Conservation (phyloP, 2,888 invertebrate genomes). For the Acanthoscelides obtectus region DNA sequence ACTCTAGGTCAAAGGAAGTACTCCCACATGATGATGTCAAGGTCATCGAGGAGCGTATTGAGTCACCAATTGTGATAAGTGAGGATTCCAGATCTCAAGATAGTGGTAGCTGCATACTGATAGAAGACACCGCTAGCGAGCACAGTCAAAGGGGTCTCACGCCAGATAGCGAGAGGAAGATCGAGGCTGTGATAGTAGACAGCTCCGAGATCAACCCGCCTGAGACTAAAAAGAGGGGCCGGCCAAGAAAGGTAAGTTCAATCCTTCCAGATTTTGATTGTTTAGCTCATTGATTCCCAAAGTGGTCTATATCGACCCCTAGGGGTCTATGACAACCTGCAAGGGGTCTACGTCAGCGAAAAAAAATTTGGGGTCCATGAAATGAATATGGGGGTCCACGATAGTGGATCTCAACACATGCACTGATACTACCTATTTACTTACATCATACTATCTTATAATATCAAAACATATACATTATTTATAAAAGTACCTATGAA, state of each 20-base stretch:
- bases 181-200: neutral
- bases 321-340: too few relatives aligned
- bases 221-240: constrained; percentile 4
- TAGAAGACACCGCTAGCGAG: constrained; percentile 17
- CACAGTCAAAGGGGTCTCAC: neutral
- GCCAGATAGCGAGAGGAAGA: neutral
- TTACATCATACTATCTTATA: too few relatives aligned
- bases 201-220: neutral
- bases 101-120: constrained; percentile 25
- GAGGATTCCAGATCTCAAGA: constrained; percentile 34
- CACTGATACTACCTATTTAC: too few relatives aligned
- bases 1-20: constrained; percentile 1
- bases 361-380: too few relatives aligned
- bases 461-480: too few relatives aligned
- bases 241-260: constrained; percentile 37
- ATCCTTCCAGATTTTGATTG: too few relatives aligned
- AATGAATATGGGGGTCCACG: too few relatives aligned
- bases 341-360: too few relatives aligned
- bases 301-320: too few relatives aligned
- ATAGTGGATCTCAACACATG: too few relatives aligned
- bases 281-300: too few relatives aligned
- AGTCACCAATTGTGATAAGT: constrained; percentile 32
- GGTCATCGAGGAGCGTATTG: constrained; percentile 25
- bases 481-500: too few relatives aligned
- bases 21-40: constrained; percentile 14